Evolutionary conservation across 2,113 vertebrate species (phyloP).

Genomic region (Nycticorax nycticorax): DNA sequence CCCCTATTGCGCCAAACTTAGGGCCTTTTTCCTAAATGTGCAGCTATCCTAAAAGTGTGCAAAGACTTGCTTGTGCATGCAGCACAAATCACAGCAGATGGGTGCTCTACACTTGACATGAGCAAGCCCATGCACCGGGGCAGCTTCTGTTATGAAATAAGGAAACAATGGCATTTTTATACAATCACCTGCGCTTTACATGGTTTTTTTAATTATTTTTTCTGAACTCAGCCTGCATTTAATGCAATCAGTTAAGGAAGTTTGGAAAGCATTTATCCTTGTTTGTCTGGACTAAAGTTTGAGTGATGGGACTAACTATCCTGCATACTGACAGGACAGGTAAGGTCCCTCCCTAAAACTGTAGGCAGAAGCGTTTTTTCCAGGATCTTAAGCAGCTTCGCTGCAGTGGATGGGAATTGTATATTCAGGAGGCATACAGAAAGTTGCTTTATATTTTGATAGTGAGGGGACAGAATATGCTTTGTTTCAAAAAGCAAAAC

Average conservation of each 20-base stretch:
- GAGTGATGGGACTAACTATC: neutral
- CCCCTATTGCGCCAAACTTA: neutral
- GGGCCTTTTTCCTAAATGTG: neutral
- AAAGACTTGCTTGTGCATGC: neutral
- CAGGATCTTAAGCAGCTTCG: neutral
- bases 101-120: neutral
- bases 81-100: neutral
- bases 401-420: neutral
- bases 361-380: neutral
- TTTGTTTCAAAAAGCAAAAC: neutral
- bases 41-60: neutral
- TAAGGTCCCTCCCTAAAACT: neutral
- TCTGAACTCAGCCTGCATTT: neutral
- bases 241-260: neutral
- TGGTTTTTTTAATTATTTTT: neutral
- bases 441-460: neutral
- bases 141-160: neutral
- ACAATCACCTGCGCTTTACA: neutral
- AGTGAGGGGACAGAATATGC: neutral
- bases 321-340: neutral
- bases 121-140: accelerated
- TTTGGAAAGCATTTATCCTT: neutral
- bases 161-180: neutral
- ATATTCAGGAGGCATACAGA: neutral
- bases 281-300: neutral